Evolutionary conservation across 2,888 invertebrate species (phyloP), one percentile per base, ranked within the genome.

Genomic region (Cistogaster globosa): DNA sequence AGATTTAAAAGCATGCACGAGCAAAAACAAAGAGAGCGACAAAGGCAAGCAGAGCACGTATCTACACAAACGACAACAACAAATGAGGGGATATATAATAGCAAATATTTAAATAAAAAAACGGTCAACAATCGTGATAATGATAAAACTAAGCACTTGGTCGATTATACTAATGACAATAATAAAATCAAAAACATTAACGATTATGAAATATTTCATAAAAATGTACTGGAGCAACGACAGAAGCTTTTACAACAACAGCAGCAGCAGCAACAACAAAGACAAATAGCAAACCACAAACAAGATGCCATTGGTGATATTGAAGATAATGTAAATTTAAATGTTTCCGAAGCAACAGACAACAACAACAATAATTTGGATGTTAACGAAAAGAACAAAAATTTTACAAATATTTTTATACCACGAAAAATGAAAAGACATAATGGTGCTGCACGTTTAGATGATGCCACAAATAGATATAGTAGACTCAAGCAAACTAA

Each of bases 301-400:
- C 55, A 80, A 87, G 89, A 90, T 87, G 88, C 88, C 81, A 89
- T 89, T 89, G 90, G 89, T 88, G 85, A 85, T 76, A 85, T 85
- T 65, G 78, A 79, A 12, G 78, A 85, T 16, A 67, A 58, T 18
- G 85, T 82, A 71, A 75, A 85, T 67, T 53, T 45, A 58, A 79
- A 65, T 48, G 48, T 42, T 63, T 42, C 63, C 14, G 57, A 76
- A 58, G 18, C 63, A 38, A 26, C 63, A 76, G 78, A 72, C 74
- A 84, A 55, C 79, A 74, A 42, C 18, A 68, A 36, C 12, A 48
- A 42, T 14, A 62, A 48, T 11, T n/a, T n/a, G n/a, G 32, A 57
- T 8, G 48, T n/a, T 14, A 57, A 36, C 45, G 60, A 80, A 45
- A 60, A 53, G 38, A 67, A 83, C 36, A 65, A 68, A 57, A 71